Base-by-base conservation (phyloP, 1,140 invertebrate genomes). In the Hesperophylax magnus region DNA sequence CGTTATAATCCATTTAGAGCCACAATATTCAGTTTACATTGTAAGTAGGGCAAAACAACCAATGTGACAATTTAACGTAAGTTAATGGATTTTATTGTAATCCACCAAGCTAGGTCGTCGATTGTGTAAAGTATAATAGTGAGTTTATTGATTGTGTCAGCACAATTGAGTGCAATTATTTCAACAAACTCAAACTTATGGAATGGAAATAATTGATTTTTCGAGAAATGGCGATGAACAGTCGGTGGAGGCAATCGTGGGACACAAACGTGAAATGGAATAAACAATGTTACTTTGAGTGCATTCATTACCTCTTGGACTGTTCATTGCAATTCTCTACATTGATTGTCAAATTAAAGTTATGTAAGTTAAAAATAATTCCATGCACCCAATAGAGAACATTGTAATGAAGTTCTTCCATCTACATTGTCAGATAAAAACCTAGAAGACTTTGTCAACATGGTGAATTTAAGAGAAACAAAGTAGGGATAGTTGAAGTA, bases 1-100 rank as follows among this genome's bases (percentile, higher is more conserved):
- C 81, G 82, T 71, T 72, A 81, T 83, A 83, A 83, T 85, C 65
- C 76, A 82, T 82, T 81, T 82, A 74, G 77, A 84, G 81, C 83
- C 83, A 84, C 77, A 84, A 77, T 75, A 77, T 79, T 82, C 69
- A 79, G n/a, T 18, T 69, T 52, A 72, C 53, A 72, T 22, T 72
- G 20, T 72, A 72, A 72, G 47, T 53, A 53, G 18, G 24, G 39
- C 18, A 53, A 72, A 52, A 69, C 20, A 72, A 52, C 69, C 24
- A 72, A 20, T 54, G 47, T 72, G n/a, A 67, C 31, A 34, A 6
- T 24, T 67, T 34, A 71, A 71, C 67, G n/a, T 52, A 14, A 72
- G 39, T 65, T 27, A 72, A 53, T 53, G 47, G 69, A 53, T 72
- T 54, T 17, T 52, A 72, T 53, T 53, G 22, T 72, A 72, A 22